phyloP scores from a whole-genome alignment of 2,888 invertebrate species.

The Hermodice carunculata region DNA sequence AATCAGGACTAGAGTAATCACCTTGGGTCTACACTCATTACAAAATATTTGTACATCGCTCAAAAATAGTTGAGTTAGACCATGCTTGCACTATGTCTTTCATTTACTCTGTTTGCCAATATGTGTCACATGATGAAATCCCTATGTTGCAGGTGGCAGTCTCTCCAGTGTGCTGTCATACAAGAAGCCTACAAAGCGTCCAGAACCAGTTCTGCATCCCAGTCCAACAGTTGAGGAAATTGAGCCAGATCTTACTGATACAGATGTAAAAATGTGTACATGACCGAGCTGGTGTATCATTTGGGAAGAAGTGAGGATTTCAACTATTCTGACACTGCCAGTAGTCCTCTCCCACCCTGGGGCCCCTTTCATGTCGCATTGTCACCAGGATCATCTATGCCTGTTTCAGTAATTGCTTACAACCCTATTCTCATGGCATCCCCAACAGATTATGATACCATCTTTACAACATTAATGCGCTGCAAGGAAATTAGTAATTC shows the following conservation, averaged over 20 bases:
- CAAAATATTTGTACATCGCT: no score
- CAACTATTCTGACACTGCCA: no score
- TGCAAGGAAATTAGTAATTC: neutral
- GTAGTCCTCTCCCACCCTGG: slow-evolving; percentile 6
- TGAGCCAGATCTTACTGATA: no score
- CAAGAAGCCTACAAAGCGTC: slow-evolving; percentile 6
- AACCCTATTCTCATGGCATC: slow-evolving; percentile 5
- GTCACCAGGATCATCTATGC: neutral
- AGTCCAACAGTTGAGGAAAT: neutral
- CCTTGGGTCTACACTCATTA: no score
- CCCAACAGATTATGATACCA: slow-evolving; percentile 2
- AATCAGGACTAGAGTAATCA: no score
- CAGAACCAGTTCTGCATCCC: slow-evolving; percentile 3
- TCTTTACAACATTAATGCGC: slow-evolving; percentile 1
- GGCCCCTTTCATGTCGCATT: neutral
- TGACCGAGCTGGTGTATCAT: no score
- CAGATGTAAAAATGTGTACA: no score
- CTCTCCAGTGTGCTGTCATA: slow-evolving; percentile 1
- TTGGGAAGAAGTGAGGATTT: no score
- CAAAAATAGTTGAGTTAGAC: no score
- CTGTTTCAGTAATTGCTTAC: neutral
- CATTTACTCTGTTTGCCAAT: neutral
- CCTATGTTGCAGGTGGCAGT: slow-evolving; percentile 2
- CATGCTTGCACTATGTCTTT: no score
- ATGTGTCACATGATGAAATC: neutral